Percentiles rank a stretch among this genome's conserved stretches.
These are phyloP conservation scores for Lepilemur ruficaudatus DNA, from an alignment of 2,797 vertebrate genomes.

Conservation along the genomic window DNA sequence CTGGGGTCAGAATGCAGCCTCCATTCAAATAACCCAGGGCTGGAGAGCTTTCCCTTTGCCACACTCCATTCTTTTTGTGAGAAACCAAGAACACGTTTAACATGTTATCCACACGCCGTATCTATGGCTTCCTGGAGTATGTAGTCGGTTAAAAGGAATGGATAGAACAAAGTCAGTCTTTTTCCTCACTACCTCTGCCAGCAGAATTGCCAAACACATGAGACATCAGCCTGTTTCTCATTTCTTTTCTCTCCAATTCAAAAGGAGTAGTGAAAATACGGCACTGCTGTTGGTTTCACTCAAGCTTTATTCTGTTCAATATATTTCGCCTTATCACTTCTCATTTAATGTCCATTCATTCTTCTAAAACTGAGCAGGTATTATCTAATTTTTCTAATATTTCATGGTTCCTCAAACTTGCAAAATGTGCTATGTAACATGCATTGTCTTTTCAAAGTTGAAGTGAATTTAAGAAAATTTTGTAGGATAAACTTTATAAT, in stretches of 20 bases:
- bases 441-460: not conserved
- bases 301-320: not conserved
- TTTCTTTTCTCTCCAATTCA: not conserved
- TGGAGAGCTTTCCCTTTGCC: not conserved
- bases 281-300: not conserved
- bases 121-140: not conserved
- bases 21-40: not conserved
- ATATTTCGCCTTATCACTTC: not conserved
- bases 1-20: not conserved
- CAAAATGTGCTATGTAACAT: not conserved
- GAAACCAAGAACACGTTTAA: not conserved
- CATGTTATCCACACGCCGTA: not conserved
- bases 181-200: not conserved
- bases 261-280: not conserved
- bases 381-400: not conserved
- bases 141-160: not conserved
- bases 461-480: constrained; percentile 18
- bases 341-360: not conserved
- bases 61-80: not conserved
- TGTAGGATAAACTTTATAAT: not conserved
- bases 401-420: not conserved
- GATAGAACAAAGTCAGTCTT: not conserved
- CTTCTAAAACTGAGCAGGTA: not conserved
- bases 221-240: not conserved
- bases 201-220: not conserved